A percentile compares a stretch with the other conserved stretches of the same genome.
phyloP scores from a whole-genome alignment of 2,888 invertebrate genomes.

The Caenorhabditis wallacei region DNA sequence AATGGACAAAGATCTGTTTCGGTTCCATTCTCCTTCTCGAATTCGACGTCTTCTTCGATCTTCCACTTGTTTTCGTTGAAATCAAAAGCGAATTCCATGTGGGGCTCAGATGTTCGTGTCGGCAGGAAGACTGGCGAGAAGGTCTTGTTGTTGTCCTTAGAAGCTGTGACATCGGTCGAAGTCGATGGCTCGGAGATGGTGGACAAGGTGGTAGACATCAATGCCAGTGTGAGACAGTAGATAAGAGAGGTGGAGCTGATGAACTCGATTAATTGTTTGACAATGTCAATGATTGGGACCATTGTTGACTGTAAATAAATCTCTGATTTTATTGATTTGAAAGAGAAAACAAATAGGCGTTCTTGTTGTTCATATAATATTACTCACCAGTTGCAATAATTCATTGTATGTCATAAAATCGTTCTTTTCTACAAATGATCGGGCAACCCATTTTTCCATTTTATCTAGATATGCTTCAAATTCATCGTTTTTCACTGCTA shows the following conservation, averaged over 20 bases:
- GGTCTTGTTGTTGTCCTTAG: slow-evolving; percentile 27
- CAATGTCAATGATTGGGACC: slow-evolving; percentile 51
- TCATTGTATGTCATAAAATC: slow-evolving; percentile 79
- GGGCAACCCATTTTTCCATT: slow-evolving; percentile 76
- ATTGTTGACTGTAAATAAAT: slow-evolving; percentile 48
- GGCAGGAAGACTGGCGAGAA: slow-evolving; percentile 57
- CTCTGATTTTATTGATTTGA: neutral
- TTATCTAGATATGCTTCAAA: slow-evolving; percentile 71
- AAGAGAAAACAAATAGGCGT: too few relatives aligned
- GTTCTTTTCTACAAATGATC: slow-evolving; percentile 66
- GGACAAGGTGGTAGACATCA: slow-evolving; percentile 56
- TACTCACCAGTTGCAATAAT: slow-evolving; percentile 59
- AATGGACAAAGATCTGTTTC: slow-evolving; percentile 26
- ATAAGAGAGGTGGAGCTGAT: slow-evolving; percentile 61
- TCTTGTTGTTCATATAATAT: neutral
- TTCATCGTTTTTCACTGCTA: slow-evolving; percentile 73
- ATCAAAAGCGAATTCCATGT: slow-evolving; percentile 12
- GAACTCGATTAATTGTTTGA: slow-evolving; percentile 55
- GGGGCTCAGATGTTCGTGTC: neutral
- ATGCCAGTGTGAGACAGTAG: slow-evolving; percentile 63
- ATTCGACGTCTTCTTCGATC: slow-evolving; percentile 44
- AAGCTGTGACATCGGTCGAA: slow-evolving; percentile 12
- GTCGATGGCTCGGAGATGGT: slow-evolving; percentile 34
- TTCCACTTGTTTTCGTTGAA: slow-evolving; percentile 26
- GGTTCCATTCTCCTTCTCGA: slow-evolving; percentile 50